These are phyloP conservation scores for Acronicta leporina DNA, from an alignment of 2,888 invertebrate genomes.

Conservation along the genomic window DNA sequence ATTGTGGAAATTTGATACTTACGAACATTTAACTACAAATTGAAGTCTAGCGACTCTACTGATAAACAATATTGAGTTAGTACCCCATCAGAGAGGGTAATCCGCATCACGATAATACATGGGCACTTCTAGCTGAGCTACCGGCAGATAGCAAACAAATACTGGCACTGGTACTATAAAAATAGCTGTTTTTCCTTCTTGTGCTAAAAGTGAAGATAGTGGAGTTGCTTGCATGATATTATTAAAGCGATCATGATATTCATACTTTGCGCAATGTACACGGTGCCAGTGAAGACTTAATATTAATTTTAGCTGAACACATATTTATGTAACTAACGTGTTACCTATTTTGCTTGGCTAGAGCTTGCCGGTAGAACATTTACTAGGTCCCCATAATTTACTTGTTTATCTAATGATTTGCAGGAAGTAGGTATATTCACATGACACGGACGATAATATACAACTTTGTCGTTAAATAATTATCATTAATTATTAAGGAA, in stretches of 20 bases:
- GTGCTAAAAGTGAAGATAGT: constrained; percentile 23
- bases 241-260: constrained; percentile 28
- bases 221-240: constrained; percentile 30
- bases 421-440: constrained; percentile 45
- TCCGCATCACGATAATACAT: constrained; percentile 24
- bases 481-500: constrained; percentile 41
- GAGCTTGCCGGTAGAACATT: constrained; percentile 31
- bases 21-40: constrained; percentile 82
- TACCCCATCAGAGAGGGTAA: constrained; percentile 34
- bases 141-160: constrained; percentile 29
- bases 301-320: constrained; percentile 32
- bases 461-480: constrained; percentile 36
- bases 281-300: constrained; percentile 34
- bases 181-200: constrained; percentile 7
- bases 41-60: constrained; percentile 87
- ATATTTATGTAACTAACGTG: constrained; percentile 27
- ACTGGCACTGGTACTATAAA: constrained; percentile 37
- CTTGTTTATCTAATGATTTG: constrained; percentile 41
- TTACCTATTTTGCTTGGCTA: constrained; percentile 29
- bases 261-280: constrained; percentile 5
- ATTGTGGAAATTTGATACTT: constrained; percentile 73
- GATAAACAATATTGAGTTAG: constrained; percentile 65
- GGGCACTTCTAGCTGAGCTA: constrained; percentile 39
- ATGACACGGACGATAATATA: constrained; percentile 39
- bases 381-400: constrained; percentile 35